Evolutionary conservation across 2,888 invertebrate species (phyloP).

Genomic region (Dynastes hyllus): DNA sequence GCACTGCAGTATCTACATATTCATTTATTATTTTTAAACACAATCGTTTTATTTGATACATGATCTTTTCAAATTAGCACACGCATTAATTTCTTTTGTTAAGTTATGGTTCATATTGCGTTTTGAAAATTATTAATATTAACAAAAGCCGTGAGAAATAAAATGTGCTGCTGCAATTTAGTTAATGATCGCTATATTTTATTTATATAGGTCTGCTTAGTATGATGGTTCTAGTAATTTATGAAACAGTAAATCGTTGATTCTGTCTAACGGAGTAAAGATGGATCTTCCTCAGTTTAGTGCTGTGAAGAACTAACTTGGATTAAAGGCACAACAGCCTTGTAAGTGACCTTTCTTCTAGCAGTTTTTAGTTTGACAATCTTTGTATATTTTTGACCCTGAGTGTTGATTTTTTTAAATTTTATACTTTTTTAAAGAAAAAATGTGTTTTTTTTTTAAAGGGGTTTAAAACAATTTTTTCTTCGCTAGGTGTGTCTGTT

Average conservation of each 20-base stretch:
- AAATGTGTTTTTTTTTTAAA: background rate
- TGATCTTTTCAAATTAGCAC: too few species aligned
- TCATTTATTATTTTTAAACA: too few species aligned
- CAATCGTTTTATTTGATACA: too few species aligned
- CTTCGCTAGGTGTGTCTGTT: too few species aligned
- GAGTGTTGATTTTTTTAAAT: too few species aligned
- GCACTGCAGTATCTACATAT: too few species aligned
- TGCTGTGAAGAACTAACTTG: constrained; percentile 5
- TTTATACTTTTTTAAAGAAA: constrained; percentile 7
- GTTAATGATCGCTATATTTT: constrained; percentile 20
- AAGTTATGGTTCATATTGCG: background rate
- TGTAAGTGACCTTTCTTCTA: constrained; percentile 19
- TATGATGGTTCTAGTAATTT: constrained; percentile 7
- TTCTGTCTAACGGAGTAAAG: background rate
- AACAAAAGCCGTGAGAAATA: constrained; percentile 12
- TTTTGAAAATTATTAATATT: background rate
- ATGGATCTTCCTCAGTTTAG: constrained; percentile 13
- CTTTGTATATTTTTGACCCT: background rate
- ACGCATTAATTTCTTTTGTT: background rate
- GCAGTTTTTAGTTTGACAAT: background rate
- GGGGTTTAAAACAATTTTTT: too few species aligned
- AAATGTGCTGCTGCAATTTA: constrained; percentile 2
- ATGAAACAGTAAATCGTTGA: background rate
- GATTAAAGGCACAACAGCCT: constrained; percentile 18
- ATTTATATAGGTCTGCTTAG: constrained; percentile 7